A percentile compares a stretch with the other conserved stretches of the same genome.
These are phyloP conservation scores for Sporophila hypoxantha DNA, from an alignment of 2,113 vertebrate species.

Conservation along the genomic window DNA sequence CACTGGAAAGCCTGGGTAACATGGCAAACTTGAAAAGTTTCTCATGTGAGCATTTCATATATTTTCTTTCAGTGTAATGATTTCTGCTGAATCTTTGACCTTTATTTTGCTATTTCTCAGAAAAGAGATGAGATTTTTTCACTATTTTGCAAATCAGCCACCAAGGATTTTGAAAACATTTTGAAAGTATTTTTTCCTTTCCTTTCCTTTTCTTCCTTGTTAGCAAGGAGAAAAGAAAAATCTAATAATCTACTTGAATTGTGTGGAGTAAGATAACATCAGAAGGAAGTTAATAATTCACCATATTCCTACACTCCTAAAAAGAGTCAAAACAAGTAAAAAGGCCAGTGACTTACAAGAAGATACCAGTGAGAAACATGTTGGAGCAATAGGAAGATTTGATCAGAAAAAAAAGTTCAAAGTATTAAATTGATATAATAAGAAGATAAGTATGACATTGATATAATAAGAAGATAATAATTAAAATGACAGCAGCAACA, in stretches of 20 bases:
- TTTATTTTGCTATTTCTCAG: neutral
- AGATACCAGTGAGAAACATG: neutral
- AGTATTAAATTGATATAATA: neutral
- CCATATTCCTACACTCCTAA: neutral
- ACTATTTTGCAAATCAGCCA: neutral
- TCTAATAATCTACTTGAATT: neutral
- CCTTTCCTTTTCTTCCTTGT: neutral
- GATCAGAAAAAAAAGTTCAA: neutral
- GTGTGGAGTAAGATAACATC: neutral
- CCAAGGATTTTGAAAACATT: neutral
- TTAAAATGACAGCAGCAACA: neutral
- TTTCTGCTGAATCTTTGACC: neutral
- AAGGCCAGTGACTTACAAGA: neutral
- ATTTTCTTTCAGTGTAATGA: neutral
- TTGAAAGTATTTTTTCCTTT: neutral
- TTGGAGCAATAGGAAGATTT: neutral
- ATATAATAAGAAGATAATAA: neutral
- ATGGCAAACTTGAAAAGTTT: neutral
- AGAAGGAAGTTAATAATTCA: neutral
- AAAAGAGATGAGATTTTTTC: neutral
- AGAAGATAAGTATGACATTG: neutral
- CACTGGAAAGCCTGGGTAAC: neutral
- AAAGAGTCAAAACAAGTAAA: neutral
- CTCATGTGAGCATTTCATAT: neutral
- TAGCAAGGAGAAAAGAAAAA: neutral